Conservation (phyloP, 2,113 vertebrate genomes). For the Chlorodrepanis virens region DNA sequence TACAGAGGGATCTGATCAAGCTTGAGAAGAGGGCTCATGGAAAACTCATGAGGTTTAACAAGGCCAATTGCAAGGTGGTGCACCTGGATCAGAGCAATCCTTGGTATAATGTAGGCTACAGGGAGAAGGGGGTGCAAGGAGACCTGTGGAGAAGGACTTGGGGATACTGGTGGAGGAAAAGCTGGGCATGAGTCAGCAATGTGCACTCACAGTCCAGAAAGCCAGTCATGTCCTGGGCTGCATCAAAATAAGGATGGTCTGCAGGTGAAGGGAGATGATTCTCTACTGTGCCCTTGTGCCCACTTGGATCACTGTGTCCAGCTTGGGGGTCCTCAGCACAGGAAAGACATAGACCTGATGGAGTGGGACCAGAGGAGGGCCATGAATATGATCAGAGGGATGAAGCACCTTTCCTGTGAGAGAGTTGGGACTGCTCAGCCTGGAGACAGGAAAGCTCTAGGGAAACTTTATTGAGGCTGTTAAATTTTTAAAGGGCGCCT, state of each 20-base stretch:
- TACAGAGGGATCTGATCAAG: background rate
- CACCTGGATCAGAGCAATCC: background rate
- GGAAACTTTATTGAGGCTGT: background rate
- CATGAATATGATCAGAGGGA: background rate
- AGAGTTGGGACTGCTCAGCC: background rate
- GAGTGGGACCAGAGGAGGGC: background rate
- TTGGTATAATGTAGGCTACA: background rate
- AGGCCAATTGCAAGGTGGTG: background rate
- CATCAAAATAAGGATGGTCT: background rate
- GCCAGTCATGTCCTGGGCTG: background rate
- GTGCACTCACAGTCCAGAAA: background rate
- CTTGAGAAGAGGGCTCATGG: background rate
- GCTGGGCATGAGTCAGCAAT: background rate
- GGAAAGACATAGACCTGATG: background rate
- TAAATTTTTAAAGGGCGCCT: background rate
- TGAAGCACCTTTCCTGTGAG: background rate
- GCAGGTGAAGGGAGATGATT: background rate
- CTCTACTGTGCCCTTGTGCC: background rate
- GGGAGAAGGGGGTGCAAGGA: background rate
- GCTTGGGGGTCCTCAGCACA: background rate
- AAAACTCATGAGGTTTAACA: background rate
- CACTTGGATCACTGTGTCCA: background rate
- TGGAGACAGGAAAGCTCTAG: background rate
- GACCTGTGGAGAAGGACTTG: background rate
- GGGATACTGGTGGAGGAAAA: background rate